Evolutionary conservation across 2,797 vertebrate species (phyloP), one percentile per base, ranked within the genome.

Genomic region (Sibirionetta formosa): DNA sequence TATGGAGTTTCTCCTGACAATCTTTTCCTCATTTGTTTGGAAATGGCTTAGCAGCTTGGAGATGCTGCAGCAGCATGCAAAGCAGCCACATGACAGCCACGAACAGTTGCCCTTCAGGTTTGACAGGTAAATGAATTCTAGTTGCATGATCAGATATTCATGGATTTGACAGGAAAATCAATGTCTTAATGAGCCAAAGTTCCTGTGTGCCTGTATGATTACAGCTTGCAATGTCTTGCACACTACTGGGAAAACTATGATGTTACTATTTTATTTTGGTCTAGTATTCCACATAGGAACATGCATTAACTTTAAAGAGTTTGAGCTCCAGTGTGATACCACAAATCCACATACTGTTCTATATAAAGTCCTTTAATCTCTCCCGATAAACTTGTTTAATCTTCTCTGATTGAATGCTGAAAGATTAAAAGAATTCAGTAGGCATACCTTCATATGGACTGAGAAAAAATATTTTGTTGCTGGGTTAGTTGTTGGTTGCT

Each of bases 101-200:
- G 31, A 87, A 29, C 65, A 48, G 31, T 70, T 18, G 40, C 26
- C 66, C 53, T 73, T 87, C 1, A 3, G 31, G 33, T 77, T 80
- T 9, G 4, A 85, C 24, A 80, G n/a, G 8, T 89, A 94, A 94
- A 73, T 73, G 23, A 60, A 85, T 94, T 92, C 60, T 40, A 87
- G 51, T 56, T 1, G 2, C 33, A 44, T 64, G 22, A 77, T 71
- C 42, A 85, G 89, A 71, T n/a, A 56, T 60, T 68, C n/a, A 50
- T 22, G 53, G 33, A 40, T 73, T 36, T 51, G 72, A 85, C 89
- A 24, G 63, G 36, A 84, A 82, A 94, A 83, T 33, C 54, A 84
- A 0, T 54, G 63, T 36, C 63, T 92, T 24, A n/a, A 73, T 0
- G 0, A 81, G 57, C 64, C n/a, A 65, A 26, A 70, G 26, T 44